Evolutionary conservation across 1,140 invertebrate species (phyloP), one percentile per base, ranked within the genome.

Genomic region (Formica selysi): DNA sequence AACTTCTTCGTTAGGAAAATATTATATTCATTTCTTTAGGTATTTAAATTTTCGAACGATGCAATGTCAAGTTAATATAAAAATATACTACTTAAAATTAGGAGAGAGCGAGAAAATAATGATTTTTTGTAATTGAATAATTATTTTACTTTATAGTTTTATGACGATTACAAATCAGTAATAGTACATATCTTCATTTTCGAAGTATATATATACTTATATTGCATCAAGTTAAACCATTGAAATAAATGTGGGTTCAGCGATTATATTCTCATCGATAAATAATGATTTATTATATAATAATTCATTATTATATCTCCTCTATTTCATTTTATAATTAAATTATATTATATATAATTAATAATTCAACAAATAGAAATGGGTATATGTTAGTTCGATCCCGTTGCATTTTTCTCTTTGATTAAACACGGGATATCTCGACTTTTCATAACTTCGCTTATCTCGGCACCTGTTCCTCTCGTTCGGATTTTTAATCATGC

Each of bases 401-500:
- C 32, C 13, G 6, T 6, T 22, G 32, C 5, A 10, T 29, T 29
- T 41, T 32, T 44, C 16, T 19, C 22, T 59, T 4, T 36, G 0
- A 83, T 83, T 74, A 11, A 59, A 59, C 48, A 19, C 38, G 38
- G 4, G 74, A 74, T 83, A 61, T 62, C 57, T 61, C 4, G 38
- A 44, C 13, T 29, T 74, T 83, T 81, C 6, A 73, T 81, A 57
- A 80, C 32, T n/a, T 38, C 16, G 16, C 7, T 19, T 16, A 73
- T 61, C 54, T 74, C 19, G 26, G 51, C 19, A 48, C 10, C n/a
- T 73, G 22, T 8, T 73, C 73, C 54, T 11, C 22, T 61, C 38
- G 36, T 8, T 38, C 16, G 62, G 36, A 81, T 29, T 44, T 71
- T 61, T 81, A 83, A 73, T 81, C 54, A 19, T 61, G 32, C 19